These are phyloP conservation scores for Portunus trituberculatus DNA, from an alignment of 1,140 invertebrate genomes.

Conservation along the genomic window DNA sequence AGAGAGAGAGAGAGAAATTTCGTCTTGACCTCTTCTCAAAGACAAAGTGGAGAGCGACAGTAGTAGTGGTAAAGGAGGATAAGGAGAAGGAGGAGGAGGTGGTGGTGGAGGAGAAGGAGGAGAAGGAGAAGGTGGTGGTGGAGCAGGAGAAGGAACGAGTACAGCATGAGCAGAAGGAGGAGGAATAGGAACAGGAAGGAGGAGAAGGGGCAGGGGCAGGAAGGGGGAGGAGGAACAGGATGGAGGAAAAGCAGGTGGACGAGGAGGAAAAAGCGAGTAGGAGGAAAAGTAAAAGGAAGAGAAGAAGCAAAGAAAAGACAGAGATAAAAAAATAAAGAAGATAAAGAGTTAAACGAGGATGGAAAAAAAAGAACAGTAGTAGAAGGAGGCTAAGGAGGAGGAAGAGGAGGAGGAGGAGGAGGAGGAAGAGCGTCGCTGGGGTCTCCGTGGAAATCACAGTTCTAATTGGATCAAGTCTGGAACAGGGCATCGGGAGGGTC, in stretches of 20 bases:
- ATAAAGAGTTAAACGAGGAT: neutral
- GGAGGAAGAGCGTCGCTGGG: neutral
- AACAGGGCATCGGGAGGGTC: neutral
- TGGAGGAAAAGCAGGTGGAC: too few relatives aligned
- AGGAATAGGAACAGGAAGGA: neutral
- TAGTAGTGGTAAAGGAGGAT: neutral
- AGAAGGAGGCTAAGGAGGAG: neutral
- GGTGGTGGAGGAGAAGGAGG: neutral
- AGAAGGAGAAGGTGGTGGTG: neutral
- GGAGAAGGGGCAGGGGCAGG: neutral
- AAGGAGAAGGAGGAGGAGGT: neutral
- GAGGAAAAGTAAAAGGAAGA: too few relatives aligned
- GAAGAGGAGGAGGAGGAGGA: neutral
- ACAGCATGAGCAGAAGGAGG: too few relatives aligned
- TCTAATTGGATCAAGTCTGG: conserved; percentile 48
- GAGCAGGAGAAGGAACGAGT: neutral
- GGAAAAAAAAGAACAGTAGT: neutral
- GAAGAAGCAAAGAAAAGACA: neutral
- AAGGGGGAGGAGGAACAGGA: too few relatives aligned
- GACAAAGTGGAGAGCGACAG: neutral
- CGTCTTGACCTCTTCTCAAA: too few relatives aligned
- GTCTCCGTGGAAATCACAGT: conserved; percentile 36
- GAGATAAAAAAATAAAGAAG: neutral
- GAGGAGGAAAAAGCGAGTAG: neutral
- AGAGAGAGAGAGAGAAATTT: neutral